Base-by-base conservation (phyloP, 2,797 vertebrate species). In the Neosalanx taihuensis region DNA sequence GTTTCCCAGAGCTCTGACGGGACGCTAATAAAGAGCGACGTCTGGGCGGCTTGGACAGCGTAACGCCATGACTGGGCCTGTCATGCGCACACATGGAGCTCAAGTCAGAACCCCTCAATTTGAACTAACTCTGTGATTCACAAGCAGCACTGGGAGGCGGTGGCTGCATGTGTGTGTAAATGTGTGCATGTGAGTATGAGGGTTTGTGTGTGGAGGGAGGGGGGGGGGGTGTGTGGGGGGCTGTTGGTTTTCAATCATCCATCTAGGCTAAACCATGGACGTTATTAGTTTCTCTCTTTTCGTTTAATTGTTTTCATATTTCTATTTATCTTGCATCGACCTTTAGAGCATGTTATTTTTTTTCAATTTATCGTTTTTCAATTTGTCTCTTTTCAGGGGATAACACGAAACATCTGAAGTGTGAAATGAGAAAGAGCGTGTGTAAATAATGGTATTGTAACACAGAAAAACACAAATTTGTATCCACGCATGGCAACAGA, bases 11-110 rank as follows among this genome's bases (percentile, higher is more conserved):
- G 92, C 93, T 93, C 88, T 92, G 92, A 93, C 93, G 93, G 92
- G 94, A 93, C 93, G 76, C 94, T 97, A 98, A 98, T 98, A 95
- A 95, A 94, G 96, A 96, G 92, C 95, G 96, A 96, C 94, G 95
- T 94, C 95, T 92, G 92, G 93, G 76, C 86, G 92, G 93, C 93
- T 94, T 94, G 93, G 96, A 94, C 95, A 95, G 95, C 95, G 95
- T 96, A 96, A 95, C 95, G 94, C 90, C 94, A 93, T 92, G 93
- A 92, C 92, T 88, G 90, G 94, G 94, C 92, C 94, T 96, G 95
- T 96, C 95, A 96, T 89, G 90, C 90, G 79, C 77, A 87, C 88
- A 87, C 64, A 81, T 92, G 91, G 94, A 86, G 18, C 3, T 56
- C 51, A 56, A 18, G 4, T 17, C 51, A 56, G 51, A 4, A 56